Base-by-base conservation (phyloP, 2,113 vertebrate species). In the Nannobrachium achirus region DNA sequence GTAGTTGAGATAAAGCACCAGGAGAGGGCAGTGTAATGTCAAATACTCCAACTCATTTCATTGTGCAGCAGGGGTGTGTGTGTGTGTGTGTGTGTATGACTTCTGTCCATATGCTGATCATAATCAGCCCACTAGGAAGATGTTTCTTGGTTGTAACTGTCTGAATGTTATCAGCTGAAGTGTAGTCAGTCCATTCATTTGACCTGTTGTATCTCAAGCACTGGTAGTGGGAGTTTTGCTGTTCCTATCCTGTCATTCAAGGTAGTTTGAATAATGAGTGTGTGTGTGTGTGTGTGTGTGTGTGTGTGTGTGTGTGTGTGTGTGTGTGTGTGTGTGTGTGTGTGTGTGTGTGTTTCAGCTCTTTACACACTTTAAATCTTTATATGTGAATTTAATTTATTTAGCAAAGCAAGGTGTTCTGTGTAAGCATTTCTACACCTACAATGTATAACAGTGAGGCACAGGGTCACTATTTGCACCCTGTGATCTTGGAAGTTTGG, bases 11-110 rank as follows among this genome's bases (percentile, higher is more conserved):
- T 38, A 10, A 7, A 16, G 13, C 14, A 55, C 86, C 88, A 89
- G 82, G 72, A 86, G 89, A 75, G 85, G 89, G 90, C 87, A 67
- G 59, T 86, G 73, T 75, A 55, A 58, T 66, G 45, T 79, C 66
- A 76, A 6, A 42, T 66, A 66, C 8, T 71, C 59, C 60, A 56
- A 66, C 44, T 41, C 10, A n/a, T 63, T 63, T 59, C 58, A 63
- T 63, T 71, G 50, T 66, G 45, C 59, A 63, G 38, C 11, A 61
- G 40, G 57, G 15, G 10, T 63, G 56, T 64, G 56, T 69, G 57
- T 56, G 33, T 38, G 14, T 46, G 69, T 65, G 18, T 64, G 13
- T 13, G 45, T 76, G 25, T 13, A 39, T 66, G 42, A 51, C 66
- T 58, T 19, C 67, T 33, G 25, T 33, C 25, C 25, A 4, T 33